Base-by-base conservation (phyloP, 2,888 invertebrate genomes). In the Eledone cirrhosa region DNA sequence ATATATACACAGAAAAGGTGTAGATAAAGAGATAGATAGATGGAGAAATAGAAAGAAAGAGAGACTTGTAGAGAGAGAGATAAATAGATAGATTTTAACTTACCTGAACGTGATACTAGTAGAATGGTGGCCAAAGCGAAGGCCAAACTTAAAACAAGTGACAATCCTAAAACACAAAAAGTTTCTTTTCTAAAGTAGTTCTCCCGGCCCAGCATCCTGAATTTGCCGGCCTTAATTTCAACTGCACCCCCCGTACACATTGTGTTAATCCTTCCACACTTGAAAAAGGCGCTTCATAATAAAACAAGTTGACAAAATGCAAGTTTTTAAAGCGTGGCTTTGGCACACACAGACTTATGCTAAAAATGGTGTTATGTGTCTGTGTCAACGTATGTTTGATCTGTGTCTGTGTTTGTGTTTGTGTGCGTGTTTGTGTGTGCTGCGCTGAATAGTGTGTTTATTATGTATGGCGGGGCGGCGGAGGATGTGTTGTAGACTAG, bases 161-260 rank as follows among this genome's bases (percentile, higher is more conserved):
- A 33, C 33, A 72, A 33, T n/a, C 69, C 69, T 41, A 72, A 72
- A 41, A 72, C 31, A 72, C n/a, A 72, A 72, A 22, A 31, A 72
- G 14, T 72, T 41, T 72, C 69, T 72, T 72, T 72, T 72, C 69
- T 8, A 72, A 13, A 19, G 22, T 72, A 33, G 69, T 72, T 72
- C 69, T 33, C 33, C 69, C n/a, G 69, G 69, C 69, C 69, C 69
- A 72, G 69, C 69, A 72, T 72, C 69, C 69, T 72, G 69, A 72
- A 31, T 33, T 33, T 72, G 69, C 33, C 19, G 69, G 31, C 69
- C 41, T 72, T 72, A 72, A 72, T 72, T 31, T 72, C 69, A 41
- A 72, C 69, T 27, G 14, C 16, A 27, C 69, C 69, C 69, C 69
- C 69, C 69, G 69, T 72, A 31, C 69, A 72, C 69, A 72, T 72